These are phyloP conservation scores for Ia io DNA, from an alignment of 2,113 vertebrate genomes.

Conservation along the genomic window DNA sequence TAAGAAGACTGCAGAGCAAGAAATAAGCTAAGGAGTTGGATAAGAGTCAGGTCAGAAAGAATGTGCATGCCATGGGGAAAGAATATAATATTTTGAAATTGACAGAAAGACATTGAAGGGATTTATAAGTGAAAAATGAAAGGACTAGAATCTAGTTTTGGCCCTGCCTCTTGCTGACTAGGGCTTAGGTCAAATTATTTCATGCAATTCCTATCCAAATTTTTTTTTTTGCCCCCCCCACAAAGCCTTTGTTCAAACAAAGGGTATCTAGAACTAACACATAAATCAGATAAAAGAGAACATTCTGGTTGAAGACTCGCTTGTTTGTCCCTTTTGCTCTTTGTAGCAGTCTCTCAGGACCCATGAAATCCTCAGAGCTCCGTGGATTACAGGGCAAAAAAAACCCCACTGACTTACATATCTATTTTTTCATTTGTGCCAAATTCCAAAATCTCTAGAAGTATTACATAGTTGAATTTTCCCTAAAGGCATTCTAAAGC, in stretches of 20 bases:
- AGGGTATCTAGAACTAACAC: conserved; percentile 43
- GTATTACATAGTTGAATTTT: not conserved
- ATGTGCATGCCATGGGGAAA: not conserved
- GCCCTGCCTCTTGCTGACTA: not conserved
- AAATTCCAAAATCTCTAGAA: conserved; percentile 45
- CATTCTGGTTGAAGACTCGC: not conserved
- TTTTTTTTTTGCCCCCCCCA: not conserved
- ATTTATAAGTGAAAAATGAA: conserved; percentile 41
- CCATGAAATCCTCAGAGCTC: not conserved
- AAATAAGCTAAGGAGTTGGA: not conserved
- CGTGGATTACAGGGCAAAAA: not conserved
- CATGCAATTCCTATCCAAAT: not conserved
- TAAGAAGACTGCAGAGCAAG: not conserved
- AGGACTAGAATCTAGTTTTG: not conserved
- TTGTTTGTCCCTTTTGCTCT: not conserved
- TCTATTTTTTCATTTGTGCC: not conserved
- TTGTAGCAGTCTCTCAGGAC: not conserved
- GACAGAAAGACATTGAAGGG: not conserved
- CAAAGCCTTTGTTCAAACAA: conserved; percentile 10
- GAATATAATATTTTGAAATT: not conserved
- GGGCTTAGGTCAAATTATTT: conserved; percentile 1
- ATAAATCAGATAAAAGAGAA: conserved; percentile 42
- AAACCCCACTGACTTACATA: not conserved
- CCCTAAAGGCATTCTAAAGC: not conserved
- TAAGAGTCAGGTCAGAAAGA: not conserved